Evolutionary conservation across 2,113 vertebrate genomes (phyloP), one percentile per base, ranked within the genome.

Genomic region (Cochlearius cochlearius): DNA sequence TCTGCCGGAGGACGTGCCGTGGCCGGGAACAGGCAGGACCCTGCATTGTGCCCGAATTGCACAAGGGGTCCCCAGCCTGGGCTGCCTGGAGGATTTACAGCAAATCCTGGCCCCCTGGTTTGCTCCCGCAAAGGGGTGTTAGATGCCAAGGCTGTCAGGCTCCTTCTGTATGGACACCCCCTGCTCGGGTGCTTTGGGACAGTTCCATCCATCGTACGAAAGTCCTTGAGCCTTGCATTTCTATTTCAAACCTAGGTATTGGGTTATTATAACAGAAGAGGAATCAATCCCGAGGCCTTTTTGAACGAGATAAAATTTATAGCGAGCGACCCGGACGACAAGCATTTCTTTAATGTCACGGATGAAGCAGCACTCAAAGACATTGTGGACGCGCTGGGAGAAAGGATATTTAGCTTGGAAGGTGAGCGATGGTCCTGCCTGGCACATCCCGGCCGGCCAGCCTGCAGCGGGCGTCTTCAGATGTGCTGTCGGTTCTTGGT

Each of bases 231-330:
- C 6, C 32, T 14, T 5, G 5, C 8, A 0, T 86, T 71, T 67
- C 69, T 39, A 7, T 58, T 73, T 67, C 91, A 26, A 6, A 5
- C 52, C 56, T 96, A 99, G 99, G 99, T 99, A 29, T 71, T 99
- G 88, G 99, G 99, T 30, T 99, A 99, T 90, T 99, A 99, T 95
- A 99, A 99, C 96, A 98, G 99, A 32, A 98, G 99, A 62, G 99
- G 99, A 2, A 99, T 99, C 98, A 99, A 99, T 47, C 99, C 99
- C 0, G 98, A 99, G 96, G 98, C 99, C 10, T 99, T 99, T 45
- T 95, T 99, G 23, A 99, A 98, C 1, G 99, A 99, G 96, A 99
- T 99, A 66, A 99, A 99, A 49, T 99, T 98, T 71, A 99, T 99
- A 14, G 99, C 99, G 8, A 99, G 99, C 2, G 99, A 99, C 97